Conservation (phyloP, 2,888 invertebrate genomes). For the Ctena decussata region DNA sequence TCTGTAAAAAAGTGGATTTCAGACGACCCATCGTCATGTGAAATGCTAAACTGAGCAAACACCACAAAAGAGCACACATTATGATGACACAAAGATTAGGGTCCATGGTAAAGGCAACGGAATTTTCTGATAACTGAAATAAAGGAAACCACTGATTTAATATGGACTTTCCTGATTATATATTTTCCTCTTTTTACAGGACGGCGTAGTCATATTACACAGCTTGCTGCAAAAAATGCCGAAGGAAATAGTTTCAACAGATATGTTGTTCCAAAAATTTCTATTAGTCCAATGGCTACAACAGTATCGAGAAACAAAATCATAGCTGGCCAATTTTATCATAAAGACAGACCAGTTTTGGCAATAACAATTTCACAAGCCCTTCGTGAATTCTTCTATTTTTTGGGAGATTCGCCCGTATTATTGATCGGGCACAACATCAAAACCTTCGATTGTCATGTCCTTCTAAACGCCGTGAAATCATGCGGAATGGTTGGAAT, state of each 20-base stretch:
- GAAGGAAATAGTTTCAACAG: neutral
- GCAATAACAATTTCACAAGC: neutral
- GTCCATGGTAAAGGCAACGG: no score
- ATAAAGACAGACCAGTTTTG: neutral
- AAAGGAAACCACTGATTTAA: no score
- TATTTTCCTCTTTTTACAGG: neutral
- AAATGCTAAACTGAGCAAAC: no score
- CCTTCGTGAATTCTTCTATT: neutral
- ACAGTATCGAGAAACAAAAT: neutral
- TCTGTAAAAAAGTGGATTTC: no score
- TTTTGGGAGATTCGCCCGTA: neutral
- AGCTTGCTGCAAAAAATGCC: neutral
- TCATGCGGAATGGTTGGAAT: neutral
- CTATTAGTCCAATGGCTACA: neutral
- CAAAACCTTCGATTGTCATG: neutral
- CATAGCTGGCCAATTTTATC: neutral
- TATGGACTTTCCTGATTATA: no score
- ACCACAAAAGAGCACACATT: no score
- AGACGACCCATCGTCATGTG: no score
- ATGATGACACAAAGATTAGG: no score
- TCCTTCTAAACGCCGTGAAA: neutral
- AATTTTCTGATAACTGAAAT: no score
- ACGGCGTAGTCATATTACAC: neutral
- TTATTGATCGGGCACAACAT: constrained; percentile 5
- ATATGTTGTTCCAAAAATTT: neutral